These are phyloP conservation scores for Mus spicilegus DNA, from an alignment of 2,113 vertebrate species.

Conservation along the genomic window DNA sequence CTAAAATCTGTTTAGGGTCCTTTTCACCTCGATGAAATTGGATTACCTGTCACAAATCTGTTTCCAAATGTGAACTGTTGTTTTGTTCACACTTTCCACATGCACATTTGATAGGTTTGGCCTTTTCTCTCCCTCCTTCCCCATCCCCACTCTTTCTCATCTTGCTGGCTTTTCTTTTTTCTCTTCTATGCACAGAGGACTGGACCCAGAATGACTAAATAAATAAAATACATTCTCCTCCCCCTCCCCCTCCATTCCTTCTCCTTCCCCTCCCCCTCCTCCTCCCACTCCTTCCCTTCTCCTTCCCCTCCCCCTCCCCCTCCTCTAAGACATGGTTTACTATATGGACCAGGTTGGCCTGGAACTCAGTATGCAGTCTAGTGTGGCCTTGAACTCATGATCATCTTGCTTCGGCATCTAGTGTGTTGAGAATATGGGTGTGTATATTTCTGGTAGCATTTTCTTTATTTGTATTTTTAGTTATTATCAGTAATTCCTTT, in stretches of 20 bases:
- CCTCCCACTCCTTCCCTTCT: too few relatives aligned
- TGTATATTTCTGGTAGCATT: neutral
- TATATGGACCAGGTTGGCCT: neutral
- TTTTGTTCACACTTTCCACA: neutral
- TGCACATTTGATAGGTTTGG: neutral
- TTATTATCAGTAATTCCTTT: neutral
- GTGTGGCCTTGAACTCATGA: neutral
- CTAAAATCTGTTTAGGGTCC: neutral
- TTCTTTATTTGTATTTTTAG: conserved; percentile 13
- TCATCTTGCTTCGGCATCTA: neutral
- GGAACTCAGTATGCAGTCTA: neutral
- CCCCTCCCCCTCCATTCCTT: too few relatives aligned
- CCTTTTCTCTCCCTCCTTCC: neutral
- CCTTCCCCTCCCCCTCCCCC: neutral
- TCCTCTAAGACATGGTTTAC: neutral
- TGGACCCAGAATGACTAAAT: neutral
- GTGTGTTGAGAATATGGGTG: neutral
- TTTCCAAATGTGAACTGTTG: neutral
- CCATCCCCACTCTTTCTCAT: rapidly evolving
- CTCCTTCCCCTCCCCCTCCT: too few relatives aligned
- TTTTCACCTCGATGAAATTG: neutral
- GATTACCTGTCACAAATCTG: neutral
- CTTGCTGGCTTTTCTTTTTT: neutral
- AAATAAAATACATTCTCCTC: neutral
- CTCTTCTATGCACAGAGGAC: neutral